Conservation (phyloP, 1,140 invertebrate genomes). For the Drosophila erecta region DNA sequence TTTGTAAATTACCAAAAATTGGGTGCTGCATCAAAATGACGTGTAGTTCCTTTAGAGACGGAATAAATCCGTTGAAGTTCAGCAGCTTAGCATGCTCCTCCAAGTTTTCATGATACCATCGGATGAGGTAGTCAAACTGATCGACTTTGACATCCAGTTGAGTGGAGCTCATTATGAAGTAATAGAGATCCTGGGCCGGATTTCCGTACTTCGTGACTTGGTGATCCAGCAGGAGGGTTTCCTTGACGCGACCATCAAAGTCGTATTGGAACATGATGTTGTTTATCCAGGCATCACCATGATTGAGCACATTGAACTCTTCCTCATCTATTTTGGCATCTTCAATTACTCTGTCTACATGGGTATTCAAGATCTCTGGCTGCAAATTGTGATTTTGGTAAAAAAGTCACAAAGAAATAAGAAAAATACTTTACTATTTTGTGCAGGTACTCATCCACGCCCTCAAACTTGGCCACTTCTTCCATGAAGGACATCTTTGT, state of each 20-base stretch:
- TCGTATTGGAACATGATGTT: slow-evolving; percentile 88
- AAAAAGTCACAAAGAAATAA: no score
- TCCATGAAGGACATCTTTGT: background rate
- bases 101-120: slow-evolving; percentile 59
- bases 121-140: slow-evolving; percentile 55
- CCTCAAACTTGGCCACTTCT: slow-evolving; percentile 16
- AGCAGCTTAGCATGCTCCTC: slow-evolving; percentile 24
- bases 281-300: slow-evolving; percentile 88
- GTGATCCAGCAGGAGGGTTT: slow-evolving; percentile 85
- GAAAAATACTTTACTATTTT: slow-evolving; percentile 40
- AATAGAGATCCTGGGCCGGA: slow-evolving; percentile 53
- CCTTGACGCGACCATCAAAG: slow-evolving; percentile 83
- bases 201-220: slow-evolving; percentile 50
- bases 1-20: slow-evolving; percentile 14
- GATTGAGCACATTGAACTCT: slow-evolving; percentile 87
- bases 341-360: slow-evolving; percentile 31
- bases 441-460: slow-evolving; percentile 22
- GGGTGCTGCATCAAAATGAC: slow-evolving; percentile 43
- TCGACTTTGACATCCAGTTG: slow-evolving; percentile 49
- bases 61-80: slow-evolving; percentile 46
- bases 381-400: background rate
- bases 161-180: slow-evolving; percentile 50
- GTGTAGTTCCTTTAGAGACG: slow-evolving; percentile 44
- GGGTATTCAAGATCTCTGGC: background rate
- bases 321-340: slow-evolving; percentile 68